Conservation (phyloP, 2,113 vertebrate species). For the Lontra canadensis region DNA sequence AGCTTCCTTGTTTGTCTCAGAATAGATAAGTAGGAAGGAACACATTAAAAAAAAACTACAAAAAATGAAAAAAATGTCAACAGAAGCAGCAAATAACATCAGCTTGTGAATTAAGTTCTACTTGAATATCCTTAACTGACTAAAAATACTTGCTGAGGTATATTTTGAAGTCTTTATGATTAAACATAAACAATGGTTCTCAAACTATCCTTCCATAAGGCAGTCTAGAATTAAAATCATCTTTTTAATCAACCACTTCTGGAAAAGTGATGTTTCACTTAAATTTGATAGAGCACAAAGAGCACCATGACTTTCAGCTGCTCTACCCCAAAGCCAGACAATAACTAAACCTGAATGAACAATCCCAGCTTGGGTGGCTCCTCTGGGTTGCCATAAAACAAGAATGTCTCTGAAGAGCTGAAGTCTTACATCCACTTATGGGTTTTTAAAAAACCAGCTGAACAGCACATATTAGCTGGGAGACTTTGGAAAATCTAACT, state of each 20-base stretch:
- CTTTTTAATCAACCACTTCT: background rate
- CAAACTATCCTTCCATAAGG: background rate
- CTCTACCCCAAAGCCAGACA: background rate
- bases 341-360: background rate
- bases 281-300: background rate
- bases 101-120: background rate
- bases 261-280: background rate
- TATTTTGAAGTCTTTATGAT: conserved; percentile 27
- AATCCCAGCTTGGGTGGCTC: background rate
- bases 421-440: background rate
- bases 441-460: background rate
- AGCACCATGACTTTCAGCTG: background rate
- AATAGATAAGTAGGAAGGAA: background rate
- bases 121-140: background rate
- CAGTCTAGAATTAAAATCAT: background rate
- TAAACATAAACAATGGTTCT: background rate
- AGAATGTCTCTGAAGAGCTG: background rate
- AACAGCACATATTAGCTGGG: background rate
- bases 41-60: background rate
- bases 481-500: background rate
- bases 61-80: background rate
- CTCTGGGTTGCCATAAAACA: background rate
- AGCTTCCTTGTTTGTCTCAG: background rate
- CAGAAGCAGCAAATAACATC: background rate
- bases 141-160: background rate